Evolutionary conservation across 2,888 invertebrate species (phyloP).

Genomic region (Drosophila borealis): DNA sequence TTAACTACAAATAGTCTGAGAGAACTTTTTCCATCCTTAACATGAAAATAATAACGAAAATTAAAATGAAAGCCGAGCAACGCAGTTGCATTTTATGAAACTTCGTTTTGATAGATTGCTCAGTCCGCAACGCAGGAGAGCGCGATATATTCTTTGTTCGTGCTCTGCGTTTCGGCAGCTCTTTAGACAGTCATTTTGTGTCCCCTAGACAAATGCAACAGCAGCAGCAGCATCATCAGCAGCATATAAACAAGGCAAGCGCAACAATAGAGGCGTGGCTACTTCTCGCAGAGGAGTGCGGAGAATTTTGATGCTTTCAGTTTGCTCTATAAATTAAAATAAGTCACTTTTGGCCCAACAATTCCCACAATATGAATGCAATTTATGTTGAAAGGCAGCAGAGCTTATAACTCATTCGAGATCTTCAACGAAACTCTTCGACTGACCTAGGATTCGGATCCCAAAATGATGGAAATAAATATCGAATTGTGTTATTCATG

Average conservation of each 20-base stretch:
- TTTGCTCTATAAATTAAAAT: slow-evolving; percentile 15
- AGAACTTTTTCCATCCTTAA: not conserved
- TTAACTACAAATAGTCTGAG: not conserved
- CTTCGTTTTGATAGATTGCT: slow-evolving; percentile 37
- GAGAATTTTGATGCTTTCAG: slow-evolving; percentile 15
- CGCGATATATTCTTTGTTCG: slow-evolving; percentile 27
- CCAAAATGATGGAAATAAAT: too few relatives aligned
- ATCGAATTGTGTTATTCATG: too few relatives aligned
- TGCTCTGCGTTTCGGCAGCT: slow-evolving; percentile 14
- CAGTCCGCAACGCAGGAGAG: slow-evolving; percentile 1
- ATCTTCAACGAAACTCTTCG: too few relatives aligned
- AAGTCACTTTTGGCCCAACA: not conserved
- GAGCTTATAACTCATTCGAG: too few relatives aligned
- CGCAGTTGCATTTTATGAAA: slow-evolving; percentile 28
- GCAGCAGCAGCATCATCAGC: slow-evolving; percentile 15
- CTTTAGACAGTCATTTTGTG: slow-evolving; percentile 50
- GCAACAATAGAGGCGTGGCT: slow-evolving; percentile 18
- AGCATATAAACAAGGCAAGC: slow-evolving; percentile 21
- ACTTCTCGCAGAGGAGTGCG: slow-evolving; percentile 13
- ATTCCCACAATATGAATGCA: not conserved
- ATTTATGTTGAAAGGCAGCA: not conserved
- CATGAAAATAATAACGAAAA: not conserved
- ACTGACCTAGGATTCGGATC: too few relatives aligned
- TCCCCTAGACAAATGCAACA: slow-evolving; percentile 40
- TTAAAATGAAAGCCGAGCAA: not conserved